Evolutionary conservation across 2,113 vertebrate species (phyloP), one percentile per base, ranked within the genome.

Genomic region (Grammomys dolichurus): DNA sequence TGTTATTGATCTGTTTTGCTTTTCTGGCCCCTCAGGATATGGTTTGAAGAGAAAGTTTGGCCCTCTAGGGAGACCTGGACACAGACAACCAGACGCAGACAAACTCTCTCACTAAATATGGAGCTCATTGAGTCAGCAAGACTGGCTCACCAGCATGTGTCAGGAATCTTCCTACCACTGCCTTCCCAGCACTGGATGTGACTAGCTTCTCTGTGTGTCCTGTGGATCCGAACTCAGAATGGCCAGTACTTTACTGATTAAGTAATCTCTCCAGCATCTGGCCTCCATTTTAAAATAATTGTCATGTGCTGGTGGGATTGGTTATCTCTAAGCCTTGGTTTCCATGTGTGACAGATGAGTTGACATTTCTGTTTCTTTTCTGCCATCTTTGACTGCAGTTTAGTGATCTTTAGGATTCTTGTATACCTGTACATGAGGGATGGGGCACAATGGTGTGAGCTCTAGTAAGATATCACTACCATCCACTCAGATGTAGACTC

Each of bases 11-110:
- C 86, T 96, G 16, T 89, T 90, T 95, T 85, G 48, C 78, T n/a
- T 95, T 63, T 17, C 24, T 89, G 91, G 58, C 75, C 80, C 80
- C 86, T 87, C 67, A 87, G 87, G 75, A 97, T 95, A 90, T 12
- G 22, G 75, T 87, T 65, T 77, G 86, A 91, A 84, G 95, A 90
- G 89, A 58, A 6, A 3, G 54, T 31, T 67, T 95, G 96, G 80
- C 60, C 36, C 54, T 90, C 20, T 3, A 1, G 3, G 16, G n/a
- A 48, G 70, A 63, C 78, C 73, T 43, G 78, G 72, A 69, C 17
- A 56, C 12, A 54, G 72, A 94, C 12, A 56, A 43, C 33, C n/a
- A n/a, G 69, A n/a, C 33, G 19, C 16, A 43, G 43, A 69, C 63
- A 86, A 33, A 11, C 63, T 36, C 28, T 86, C 84, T 36, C 63